phyloP scores from a whole-genome alignment of 2,888 invertebrate species.

The Heliothis peltigera region DNA sequence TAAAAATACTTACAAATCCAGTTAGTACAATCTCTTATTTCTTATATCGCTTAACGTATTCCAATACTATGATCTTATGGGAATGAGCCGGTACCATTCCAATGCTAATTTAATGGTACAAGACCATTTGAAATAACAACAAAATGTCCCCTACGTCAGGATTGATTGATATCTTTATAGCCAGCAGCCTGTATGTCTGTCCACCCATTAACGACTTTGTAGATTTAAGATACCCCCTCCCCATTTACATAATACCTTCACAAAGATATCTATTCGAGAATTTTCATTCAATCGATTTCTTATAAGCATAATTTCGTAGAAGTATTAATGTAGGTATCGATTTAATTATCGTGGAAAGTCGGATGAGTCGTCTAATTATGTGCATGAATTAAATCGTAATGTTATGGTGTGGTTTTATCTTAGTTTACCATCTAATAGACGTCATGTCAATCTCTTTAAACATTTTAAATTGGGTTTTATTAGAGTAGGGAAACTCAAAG shows the following conservation, averaged over 20 bases:
- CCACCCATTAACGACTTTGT: constrained; percentile 58
- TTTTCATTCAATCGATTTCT: constrained; percentile 30
- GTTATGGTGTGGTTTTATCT: background rate
- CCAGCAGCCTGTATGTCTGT: constrained; percentile 63
- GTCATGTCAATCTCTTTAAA: background rate
- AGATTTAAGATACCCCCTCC: constrained; percentile 54
- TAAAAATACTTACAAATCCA: background rate
- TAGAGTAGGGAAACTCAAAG: no score
- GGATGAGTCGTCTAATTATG: constrained; percentile 17
- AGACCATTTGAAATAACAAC: constrained; percentile 69
- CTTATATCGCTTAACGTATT: constrained; percentile 34
- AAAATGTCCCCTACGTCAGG: constrained; percentile 62
- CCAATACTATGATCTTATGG: constrained; percentile 64
- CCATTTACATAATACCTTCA: constrained; percentile 53
- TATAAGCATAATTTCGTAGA: constrained; percentile 34
- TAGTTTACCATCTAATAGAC: background rate
- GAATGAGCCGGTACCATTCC: constrained; percentile 75
- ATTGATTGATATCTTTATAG: constrained; percentile 87
- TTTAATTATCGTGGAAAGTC: constrained; percentile 38
- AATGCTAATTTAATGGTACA: constrained; percentile 83
- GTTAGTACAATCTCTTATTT: background rate
- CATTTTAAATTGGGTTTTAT: no score
- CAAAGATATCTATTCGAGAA: constrained; percentile 27
- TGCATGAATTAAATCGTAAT: constrained; percentile 15
- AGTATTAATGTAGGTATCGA: constrained; percentile 9